A percentile compares a stretch with the other conserved stretches of the same genome.
Conservation (phyloP, 2,888 invertebrate genomes). For the Ectemnius cavifrons region DNA sequence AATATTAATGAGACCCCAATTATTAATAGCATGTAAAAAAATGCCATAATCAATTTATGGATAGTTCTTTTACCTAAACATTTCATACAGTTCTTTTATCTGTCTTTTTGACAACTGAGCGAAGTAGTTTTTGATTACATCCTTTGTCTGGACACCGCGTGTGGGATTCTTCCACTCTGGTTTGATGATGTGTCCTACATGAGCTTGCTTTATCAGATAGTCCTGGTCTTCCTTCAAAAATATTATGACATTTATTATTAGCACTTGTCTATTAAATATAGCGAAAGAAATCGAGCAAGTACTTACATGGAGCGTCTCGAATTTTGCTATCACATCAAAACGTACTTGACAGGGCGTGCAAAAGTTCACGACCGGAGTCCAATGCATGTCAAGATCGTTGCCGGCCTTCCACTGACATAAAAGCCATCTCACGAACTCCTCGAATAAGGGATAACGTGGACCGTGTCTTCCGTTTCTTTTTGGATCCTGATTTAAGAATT, state of each 20-base stretch:
- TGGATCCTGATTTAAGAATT: constrained; percentile 59
- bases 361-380: constrained; percentile 90
- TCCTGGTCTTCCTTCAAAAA: constrained; percentile 85
- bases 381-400: constrained; percentile 89
- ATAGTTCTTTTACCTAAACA: constrained; percentile 83
- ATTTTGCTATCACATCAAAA: constrained; percentile 89
- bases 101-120: constrained; percentile 86
- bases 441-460: constrained; percentile 86
- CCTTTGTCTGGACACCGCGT: constrained; percentile 86
- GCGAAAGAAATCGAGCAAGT: neutral
- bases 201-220: constrained; percentile 88
- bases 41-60: too few species aligned
- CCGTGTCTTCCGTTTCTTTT: constrained; percentile 75
- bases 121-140: constrained; percentile 87
- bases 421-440: constrained; percentile 89
- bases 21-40: too few species aligned
- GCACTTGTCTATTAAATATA: neutral
- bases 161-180: constrained; percentile 92
- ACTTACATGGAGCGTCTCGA: constrained; percentile 85
- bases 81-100: constrained; percentile 87
- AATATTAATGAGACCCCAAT: constrained; percentile 15
- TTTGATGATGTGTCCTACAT: constrained; percentile 86
- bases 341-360: constrained; percentile 92
- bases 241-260: constrained; percentile 52
- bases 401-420: constrained; percentile 84